Conservation (phyloP, 2,113 vertebrate species). For the Bombycilla garrulus region DNA sequence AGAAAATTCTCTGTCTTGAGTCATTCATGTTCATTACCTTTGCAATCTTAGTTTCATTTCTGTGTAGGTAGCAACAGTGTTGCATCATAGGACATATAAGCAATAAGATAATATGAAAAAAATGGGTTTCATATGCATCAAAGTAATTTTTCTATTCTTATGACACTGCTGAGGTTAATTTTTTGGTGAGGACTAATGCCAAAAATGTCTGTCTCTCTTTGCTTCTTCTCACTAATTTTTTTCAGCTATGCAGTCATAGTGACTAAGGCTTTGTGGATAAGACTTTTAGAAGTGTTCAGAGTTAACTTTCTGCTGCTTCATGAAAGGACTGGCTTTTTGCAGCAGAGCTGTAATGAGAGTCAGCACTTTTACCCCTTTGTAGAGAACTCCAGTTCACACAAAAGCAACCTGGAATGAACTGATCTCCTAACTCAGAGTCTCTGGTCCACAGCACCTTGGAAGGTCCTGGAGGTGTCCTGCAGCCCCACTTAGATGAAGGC, state of each 20-base stretch:
- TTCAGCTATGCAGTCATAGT: neutral
- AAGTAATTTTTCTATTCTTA: too few species aligned
- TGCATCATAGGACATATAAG: neutral
- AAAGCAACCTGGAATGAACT: neutral
- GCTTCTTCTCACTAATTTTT: neutral
- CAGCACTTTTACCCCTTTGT: neutral
- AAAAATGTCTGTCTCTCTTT: neutral
- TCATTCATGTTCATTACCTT: neutral
- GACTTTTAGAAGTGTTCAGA: neutral
- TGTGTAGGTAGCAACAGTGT: neutral
- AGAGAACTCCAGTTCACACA: neutral
- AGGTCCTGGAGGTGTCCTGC: neutral
- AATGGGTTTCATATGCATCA: rapidly evolving
- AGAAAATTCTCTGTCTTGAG: neutral
- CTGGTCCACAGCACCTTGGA: neutral
- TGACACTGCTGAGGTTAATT: neutral
- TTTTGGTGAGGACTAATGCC: neutral
- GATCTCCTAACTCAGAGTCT: neutral
- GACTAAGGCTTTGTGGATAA: neutral
- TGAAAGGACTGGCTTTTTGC: neutral
- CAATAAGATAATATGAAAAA: neutral
- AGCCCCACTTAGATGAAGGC: neutral
- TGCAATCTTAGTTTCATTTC: neutral
- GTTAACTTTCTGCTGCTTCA: neutral
- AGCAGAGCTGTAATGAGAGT: neutral